Evolutionary conservation across 1,140 invertebrate species (phyloP), one percentile per base, ranked within the genome.

Genomic region (Samia ricini): DNA sequence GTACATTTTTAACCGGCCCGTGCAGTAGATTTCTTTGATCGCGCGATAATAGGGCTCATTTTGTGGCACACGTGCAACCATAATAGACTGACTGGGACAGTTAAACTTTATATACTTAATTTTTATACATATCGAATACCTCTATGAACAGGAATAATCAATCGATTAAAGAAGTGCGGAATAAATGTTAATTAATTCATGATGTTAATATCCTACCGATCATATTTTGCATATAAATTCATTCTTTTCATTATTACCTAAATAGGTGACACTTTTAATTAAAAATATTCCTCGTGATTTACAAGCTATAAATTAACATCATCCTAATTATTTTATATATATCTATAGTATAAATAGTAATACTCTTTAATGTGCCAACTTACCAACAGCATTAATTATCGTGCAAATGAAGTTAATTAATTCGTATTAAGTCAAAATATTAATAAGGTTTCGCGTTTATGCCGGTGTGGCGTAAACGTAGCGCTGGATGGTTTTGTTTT

Each of bases 401-500:
- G 7, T 42, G 52, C 59, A 76, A 74, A 69, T 78, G 73, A 80
- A 77, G 71, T 76, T 74, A 49, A 64, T 68, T 83, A 83, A 81
- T n/a, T n/a, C n/a, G n/a, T n/a, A n/a, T 85, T 76, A 79, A 71
- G 61, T 50, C 67, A 60, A 26, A 23, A 81, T 75, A 83, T 81
- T 74, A 78, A 83, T 84, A 77, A 76, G n/a, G 36, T 71, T 66
- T 60, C 69, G 76, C 77, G 68, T 80, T 82, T 79, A 74, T 69
- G 71, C 65, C 60, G 66, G 66, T 77, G 78, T 85, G 84, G 83
- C 80, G 84, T 85, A 83, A 83, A 83, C 70, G 61, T 68, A 56
- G 68, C 81, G 66, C 65, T 76, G 72, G 81, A 80, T 85, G 83
- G 81, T 85, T 89, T 89, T 89, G 85, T 89, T 86, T 89, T 88